phyloP scores from a whole-genome alignment of 2,888 invertebrate genomes.

The Pseudoips prasinana region DNA sequence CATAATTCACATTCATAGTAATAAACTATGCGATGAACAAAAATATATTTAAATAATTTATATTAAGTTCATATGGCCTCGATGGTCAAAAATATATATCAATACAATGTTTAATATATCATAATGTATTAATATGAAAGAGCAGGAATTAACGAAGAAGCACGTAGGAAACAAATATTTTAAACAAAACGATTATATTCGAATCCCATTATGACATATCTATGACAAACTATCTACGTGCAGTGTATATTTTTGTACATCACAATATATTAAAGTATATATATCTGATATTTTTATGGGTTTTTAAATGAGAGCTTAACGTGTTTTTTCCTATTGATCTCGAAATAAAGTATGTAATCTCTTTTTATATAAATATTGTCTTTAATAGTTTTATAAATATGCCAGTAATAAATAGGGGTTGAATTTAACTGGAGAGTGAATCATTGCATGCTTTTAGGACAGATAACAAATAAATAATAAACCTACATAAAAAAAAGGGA shows the following conservation, averaged over 20 bases:
- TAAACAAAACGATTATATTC: conserved; percentile 51
- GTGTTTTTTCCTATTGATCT: not conserved
- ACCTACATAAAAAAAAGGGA: too few species aligned
- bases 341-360: not conserved
- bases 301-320: not conserved
- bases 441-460: too few species aligned
- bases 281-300: not conserved
- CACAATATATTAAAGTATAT: conserved; percentile 4
- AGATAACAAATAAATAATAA: too few species aligned
- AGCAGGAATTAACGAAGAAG: conserved; percentile 51
- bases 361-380: not conserved
- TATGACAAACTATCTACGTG: conserved; percentile 46
- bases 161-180: conserved; percentile 65
- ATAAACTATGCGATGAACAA: conserved; percentile 17
- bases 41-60: conserved; percentile 25
- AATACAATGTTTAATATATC: conserved; percentile 33
- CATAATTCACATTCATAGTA: conserved; percentile 21
- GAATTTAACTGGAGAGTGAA: too few species aligned
- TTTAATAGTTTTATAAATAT: not conserved
- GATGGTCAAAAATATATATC: conserved; percentile 20
- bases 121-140: conserved; percentile 35
- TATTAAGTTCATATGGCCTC: conserved; percentile 23
- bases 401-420: too few species aligned
- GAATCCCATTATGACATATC: conserved; percentile 50
- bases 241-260: conserved; percentile 33